Base-by-base conservation (phyloP, 2,888 invertebrate genomes). In the Panzeria rudis region DNA sequence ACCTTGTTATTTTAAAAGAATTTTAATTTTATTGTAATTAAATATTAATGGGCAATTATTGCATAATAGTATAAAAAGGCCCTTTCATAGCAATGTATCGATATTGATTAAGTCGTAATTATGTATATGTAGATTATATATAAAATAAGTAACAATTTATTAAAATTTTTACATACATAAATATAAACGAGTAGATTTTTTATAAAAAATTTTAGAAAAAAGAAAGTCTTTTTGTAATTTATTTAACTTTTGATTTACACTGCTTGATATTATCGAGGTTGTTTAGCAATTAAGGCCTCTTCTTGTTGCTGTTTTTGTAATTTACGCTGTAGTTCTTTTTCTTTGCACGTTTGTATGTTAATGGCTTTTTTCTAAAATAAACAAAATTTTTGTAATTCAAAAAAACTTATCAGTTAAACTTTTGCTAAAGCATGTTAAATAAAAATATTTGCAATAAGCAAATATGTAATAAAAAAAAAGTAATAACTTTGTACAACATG, bases 231-330 rank as follows among this genome's bases (percentile, higher is more conserved):
- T 15, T 54, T n/a, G n/a, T 25, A 54, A 25, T 25, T 54, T 15
- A 54, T 6, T 3, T 25, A 76, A 35, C 25, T 13, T 25, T 25
- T 54, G 15, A 6, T 41, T 59, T 64, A 17, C 11, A 56, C 41
- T 52, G 66, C 54, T 54, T 62, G 73, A 52, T 66, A 77, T 71
- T 83, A 76, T 69, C 86, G 76, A n/a, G 84, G 78, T 66, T 88
- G 88, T 84, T 88, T 90, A 25, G 89, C 92, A 84, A 92, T 92
- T 52, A 92, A 89, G 52, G 92, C 89, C 87, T 92, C 92, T 87
- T 92, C 92, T 41, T 91, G 91, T 79, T 90, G 91, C 85, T 91
- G 91, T 83, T 90, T 91, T 84, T 92, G 91, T 59, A 91, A 83
- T 88, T 90, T 92, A 13, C 90, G 90, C 69, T 91, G 89, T 79